A percentile compares a stretch with the other conserved stretches of the same genome.
Conservation (phyloP, 2,888 invertebrate species). For the Synergus umbraculus region DNA sequence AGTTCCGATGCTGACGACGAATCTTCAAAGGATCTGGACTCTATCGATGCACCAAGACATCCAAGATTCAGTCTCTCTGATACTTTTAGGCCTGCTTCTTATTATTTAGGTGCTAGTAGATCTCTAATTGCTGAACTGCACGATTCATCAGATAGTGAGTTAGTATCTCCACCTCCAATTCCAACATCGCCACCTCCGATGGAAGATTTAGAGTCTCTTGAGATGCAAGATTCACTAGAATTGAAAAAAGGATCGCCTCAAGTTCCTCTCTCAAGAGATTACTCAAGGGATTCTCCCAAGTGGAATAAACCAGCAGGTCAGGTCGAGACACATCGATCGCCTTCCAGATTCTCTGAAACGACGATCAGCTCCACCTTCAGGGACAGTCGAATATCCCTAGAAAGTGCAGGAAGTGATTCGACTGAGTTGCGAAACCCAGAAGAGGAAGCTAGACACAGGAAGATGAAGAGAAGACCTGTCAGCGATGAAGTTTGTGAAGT, state of each 20-base stretch:
- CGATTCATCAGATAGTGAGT: slow-evolving; percentile 90
- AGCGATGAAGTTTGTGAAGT: slow-evolving; percentile 82
- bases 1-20: slow-evolving; percentile 92
- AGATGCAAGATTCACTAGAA: slow-evolving; percentile 72
- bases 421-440: slow-evolving; percentile 80
- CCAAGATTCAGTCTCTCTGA: slow-evolving; percentile 91
- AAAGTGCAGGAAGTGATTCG: slow-evolving; percentile 77
- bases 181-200: slow-evolving; percentile 87
- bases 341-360: slow-evolving; percentile 67
- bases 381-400: slow-evolving; percentile 69
- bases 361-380: slow-evolving; percentile 64
- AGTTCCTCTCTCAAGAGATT: slow-evolving; percentile 74
- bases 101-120: slow-evolving; percentile 87
- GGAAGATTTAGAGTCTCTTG: slow-evolving; percentile 84
- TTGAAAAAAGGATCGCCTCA: slow-evolving; percentile 72
- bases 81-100: slow-evolving; percentile 92
- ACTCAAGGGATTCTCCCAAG: slow-evolving; percentile 62
- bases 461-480: slow-evolving; percentile 85
- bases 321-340: slow-evolving; percentile 63
- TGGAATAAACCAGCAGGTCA: slow-evolving; percentile 67
- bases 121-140: slow-evolving; percentile 82
- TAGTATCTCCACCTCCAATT: slow-evolving; percentile 88
- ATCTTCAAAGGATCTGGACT: slow-evolving; percentile 86
- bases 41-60: slow-evolving; percentile 83
- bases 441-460: slow-evolving; percentile 80